Evolutionary conservation across 2,888 invertebrate species (phyloP), one percentile per base, ranked within the genome.

Genomic region (Trissolcus japonicus): DNA sequence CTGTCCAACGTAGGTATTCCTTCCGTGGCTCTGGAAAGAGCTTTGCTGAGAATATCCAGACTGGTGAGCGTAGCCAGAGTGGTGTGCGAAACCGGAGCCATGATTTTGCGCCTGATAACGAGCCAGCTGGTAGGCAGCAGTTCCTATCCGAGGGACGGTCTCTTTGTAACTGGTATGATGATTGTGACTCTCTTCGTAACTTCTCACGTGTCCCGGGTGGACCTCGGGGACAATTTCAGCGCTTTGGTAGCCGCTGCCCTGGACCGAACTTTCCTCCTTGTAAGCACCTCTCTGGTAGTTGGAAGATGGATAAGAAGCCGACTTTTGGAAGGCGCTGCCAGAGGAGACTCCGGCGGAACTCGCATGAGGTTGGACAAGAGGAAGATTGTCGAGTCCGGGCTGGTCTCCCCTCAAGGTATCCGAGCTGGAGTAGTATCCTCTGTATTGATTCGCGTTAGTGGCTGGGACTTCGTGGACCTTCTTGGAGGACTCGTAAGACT

Each of bases 91-190:
- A 17, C 25, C 66, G 0, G 56, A 21, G 14, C 13, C 55, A n/a
- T 46, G 40, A 29, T 60, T 21, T 0, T 1, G 14, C 11, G 19
- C 0, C 1, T 65, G 75, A 6, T 69, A 66, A 9, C 66, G 35
- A 1, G n/a, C 17, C 50, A 60, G 11, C 21, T 54, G 53, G 13
- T 54, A 6, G 1, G 4, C 40, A 0, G 17, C n/a, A 25, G 25
- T 3, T 16, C 40, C 35, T 0, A 11, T 16, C 9, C 9, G n/a
- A n/a, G 78, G 78, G 4, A 57, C 17, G 21, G 17, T 68, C 21
- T 76, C 68, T 11, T 67, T 72, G n/a, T 65, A 62, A 54, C 55
- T 56, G 1, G 78, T 76, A 16, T 61, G 60, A 0, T 67, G 69
- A 56, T 62, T 66, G 14, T 61, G 68, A 14, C 60, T 59, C 50